Evolutionary conservation across 1,140 invertebrate species (phyloP), one percentile per base, ranked within the genome.

Genomic region (Hyphantria cunea): DNA sequence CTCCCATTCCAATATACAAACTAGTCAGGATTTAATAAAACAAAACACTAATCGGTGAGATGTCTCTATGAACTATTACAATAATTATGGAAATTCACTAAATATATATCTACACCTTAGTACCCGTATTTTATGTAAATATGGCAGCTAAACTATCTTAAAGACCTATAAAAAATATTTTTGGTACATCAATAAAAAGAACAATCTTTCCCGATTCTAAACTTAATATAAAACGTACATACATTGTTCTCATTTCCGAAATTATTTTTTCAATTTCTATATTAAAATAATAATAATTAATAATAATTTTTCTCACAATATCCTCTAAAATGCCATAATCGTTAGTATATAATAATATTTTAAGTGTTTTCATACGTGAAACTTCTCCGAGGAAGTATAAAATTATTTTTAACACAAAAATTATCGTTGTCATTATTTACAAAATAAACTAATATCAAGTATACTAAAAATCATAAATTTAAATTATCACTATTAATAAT

Each of bases 101-200:
- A 50, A 39, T n/a, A 10, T 39, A 49, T 31, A 49, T 49, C 56
- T 50, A 50, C 47, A 74, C 47, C 58, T 60, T 74, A 81, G 72
- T 83, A 83, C 80, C 80, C 80, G 80, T 82, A 79, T 68, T 6
- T n/a, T 56, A 44, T 64, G 37, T 65, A 60, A 68, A 68, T 64
- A 63, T 60, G 56, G 56, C 47, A 60, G 56, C 47, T 60, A 44
- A 60, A 60, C 48, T 48, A 34, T 44, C 42, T 45, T 17, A 49
- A n/a, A n/a, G n/a, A n/a, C n/a, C n/a, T n/a, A n/a, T n/a, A n/a
- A n/a, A n/a, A n/a, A 17, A 53, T 49, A 48, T 58, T 49, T 58
- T 58, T 58, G 55, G 55, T 58, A 58, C 17, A 25, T 25, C 17
- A 25, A 3, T 5, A 25, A 5, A 25, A 25, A 25, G 17, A 5